A percentile compares a stretch with the other conserved stretches of the same genome.
phyloP scores from a whole-genome alignment of 2,888 invertebrate species.

The Cylloceria caligata region DNA sequence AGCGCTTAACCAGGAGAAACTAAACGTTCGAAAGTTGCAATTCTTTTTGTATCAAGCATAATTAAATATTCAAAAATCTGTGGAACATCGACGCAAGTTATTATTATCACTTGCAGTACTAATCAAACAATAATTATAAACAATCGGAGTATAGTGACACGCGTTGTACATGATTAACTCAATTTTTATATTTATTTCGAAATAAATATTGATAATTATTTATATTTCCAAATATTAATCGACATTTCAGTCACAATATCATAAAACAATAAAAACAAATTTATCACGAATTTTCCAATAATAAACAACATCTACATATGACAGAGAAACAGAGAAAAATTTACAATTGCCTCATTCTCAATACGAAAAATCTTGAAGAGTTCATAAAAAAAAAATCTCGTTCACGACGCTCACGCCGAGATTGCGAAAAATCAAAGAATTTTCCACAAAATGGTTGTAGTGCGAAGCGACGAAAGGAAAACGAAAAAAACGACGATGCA shows the following conservation, averaged over 20 bases:
- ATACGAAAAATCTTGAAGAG: not conserved
- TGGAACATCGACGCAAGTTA: not conserved
- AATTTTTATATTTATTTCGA: not conserved
- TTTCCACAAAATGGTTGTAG: slow-evolving; percentile 56
- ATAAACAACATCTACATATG: not conserved
- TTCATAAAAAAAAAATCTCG: slow-evolving; percentile 14
- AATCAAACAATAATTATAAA: no score
- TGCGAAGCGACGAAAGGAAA: not conserved
- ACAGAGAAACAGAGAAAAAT: not conserved
- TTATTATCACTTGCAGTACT: not conserved
- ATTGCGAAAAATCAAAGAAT: slow-evolving; percentile 29
- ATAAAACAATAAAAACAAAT: not conserved
- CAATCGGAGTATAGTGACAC: no score
- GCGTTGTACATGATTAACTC: no score
- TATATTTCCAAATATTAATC: not conserved
- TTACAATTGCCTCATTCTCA: not conserved
- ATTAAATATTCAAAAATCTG: slow-evolving; percentile 1
- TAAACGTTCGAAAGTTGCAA: not conserved
- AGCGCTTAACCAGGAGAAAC: slow-evolving; percentile 20
- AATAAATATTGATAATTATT: not conserved
- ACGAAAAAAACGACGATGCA: slow-evolving; percentile 18
- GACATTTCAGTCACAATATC: not conserved
- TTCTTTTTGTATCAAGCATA: not conserved
- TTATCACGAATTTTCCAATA: not conserved
- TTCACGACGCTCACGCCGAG: slow-evolving; percentile 12